These are phyloP conservation scores for Melanostigma gelatinosum DNA, from an alignment of 2,113 vertebrate species.

Conservation along the genomic window DNA sequence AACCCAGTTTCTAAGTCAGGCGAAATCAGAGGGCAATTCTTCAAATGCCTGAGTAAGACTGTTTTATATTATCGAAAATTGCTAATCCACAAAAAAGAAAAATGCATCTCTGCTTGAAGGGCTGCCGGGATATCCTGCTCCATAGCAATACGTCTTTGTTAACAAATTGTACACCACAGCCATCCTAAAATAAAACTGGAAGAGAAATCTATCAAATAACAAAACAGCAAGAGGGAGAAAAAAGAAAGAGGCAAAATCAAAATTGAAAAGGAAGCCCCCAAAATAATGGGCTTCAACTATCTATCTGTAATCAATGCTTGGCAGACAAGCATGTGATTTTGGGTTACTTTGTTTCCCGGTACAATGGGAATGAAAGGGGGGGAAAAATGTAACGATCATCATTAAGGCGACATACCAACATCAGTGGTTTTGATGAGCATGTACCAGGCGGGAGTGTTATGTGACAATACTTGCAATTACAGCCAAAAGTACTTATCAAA, in stretches of 20 bases:
- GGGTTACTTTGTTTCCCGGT: conserved; percentile 72
- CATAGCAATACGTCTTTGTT: conserved; percentile 41
- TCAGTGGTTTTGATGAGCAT: conserved; percentile 69
- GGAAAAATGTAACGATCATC: conserved; percentile 69
- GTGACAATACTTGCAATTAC: conserved; percentile 79
- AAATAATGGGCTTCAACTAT: conserved; percentile 62
- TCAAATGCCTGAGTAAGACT: conserved; percentile 42
- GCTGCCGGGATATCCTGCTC: conserved; percentile 33
- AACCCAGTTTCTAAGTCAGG: conserved; percentile 48
- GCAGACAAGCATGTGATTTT: conserved; percentile 73
- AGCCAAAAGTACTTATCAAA: conserved; percentile 75
- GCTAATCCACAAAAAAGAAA: conserved; percentile 55
- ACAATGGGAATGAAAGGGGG: conserved; percentile 58
- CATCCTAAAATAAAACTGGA: conserved; percentile 49
- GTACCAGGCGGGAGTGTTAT: conserved; percentile 68
- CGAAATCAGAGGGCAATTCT: conserved; percentile 62
- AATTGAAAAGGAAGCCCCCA: conserved; percentile 57
- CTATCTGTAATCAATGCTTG: conserved; percentile 78
- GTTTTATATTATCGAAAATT: conserved; percentile 54
- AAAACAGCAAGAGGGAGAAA: conserved; percentile 45
- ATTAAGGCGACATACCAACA: conserved; percentile 73
- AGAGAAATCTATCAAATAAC: conserved; percentile 60
- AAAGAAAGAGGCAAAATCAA: conserved; percentile 28
- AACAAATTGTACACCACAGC: conserved; percentile 52
- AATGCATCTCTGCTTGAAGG: conserved; percentile 40